These are phyloP conservation scores for Callionymus lyra DNA, from an alignment of 2,113 vertebrate species.

Conservation along the genomic window DNA sequence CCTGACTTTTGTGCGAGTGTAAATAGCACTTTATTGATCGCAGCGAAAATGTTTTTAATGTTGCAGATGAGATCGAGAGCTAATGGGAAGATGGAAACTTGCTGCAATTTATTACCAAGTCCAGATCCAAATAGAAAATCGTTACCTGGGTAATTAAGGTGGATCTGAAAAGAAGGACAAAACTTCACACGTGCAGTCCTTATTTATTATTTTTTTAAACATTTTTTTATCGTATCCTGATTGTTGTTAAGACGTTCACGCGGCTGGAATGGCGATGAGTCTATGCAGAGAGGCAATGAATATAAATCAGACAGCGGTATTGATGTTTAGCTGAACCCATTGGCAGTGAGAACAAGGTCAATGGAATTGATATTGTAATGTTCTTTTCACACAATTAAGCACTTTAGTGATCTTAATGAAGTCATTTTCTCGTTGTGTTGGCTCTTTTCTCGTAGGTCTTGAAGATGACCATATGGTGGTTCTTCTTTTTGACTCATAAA, in stretches of 20 bases:
- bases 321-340: constrained; percentile 29
- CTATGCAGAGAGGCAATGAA: constrained; percentile 31
- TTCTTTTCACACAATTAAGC: constrained; percentile 12
- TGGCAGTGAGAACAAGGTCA: constrained; percentile 13
- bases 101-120: constrained; percentile 70
- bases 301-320: constrained; percentile 33
- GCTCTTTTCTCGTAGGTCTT: too few relatives aligned
- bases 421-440: too few relatives aligned
- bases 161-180: constrained; percentile 61
- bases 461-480: too few relatives aligned
- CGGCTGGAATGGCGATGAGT: constrained; percentile 20
- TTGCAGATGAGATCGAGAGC: constrained; percentile 70
- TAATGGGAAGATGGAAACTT: constrained; percentile 65
- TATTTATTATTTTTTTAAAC: constrained; percentile 17
- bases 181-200: constrained; percentile 41
- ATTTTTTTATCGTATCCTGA: constrained; percentile 14
- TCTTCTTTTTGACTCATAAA: too few relatives aligned
- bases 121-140: constrained; percentile 73
- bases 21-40: constrained; percentile 69
- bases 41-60: constrained; percentile 74
- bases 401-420: too few relatives aligned
- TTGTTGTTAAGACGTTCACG: constrained; percentile 38
- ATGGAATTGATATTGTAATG: constrained; percentile 23
- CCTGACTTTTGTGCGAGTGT: constrained; percentile 62
- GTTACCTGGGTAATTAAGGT: constrained; percentile 68